Conservation (phyloP, 2,113 vertebrate species). For the Mixornis gularis region DNA sequence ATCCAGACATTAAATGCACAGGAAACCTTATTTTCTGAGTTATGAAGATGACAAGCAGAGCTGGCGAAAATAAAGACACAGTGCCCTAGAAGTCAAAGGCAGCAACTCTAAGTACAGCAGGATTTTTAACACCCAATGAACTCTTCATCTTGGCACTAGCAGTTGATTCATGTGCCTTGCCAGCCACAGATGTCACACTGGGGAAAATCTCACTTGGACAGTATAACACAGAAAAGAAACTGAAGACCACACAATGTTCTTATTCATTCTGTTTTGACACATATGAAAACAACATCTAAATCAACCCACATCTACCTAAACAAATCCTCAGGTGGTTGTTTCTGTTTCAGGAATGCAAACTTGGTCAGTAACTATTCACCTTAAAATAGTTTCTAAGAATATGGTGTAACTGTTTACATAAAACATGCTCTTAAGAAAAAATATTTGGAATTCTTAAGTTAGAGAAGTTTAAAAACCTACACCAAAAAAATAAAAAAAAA, state of each 20-base stretch:
- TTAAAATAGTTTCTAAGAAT: not conserved
- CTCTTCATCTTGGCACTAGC: slow-evolving; percentile 8
- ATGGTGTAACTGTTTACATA: not conserved
- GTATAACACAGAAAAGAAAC: not conserved
- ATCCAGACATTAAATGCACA: slow-evolving; percentile 41
- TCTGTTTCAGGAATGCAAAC: not conserved
- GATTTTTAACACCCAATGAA: slow-evolving; percentile 44
- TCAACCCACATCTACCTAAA: not conserved
- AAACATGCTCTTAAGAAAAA: not conserved
- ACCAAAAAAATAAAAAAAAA: too few relatives aligned
- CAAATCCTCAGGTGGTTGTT: not conserved
- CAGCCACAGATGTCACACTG: not conserved
- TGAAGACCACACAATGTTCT: not conserved
- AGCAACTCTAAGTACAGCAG: slow-evolving; percentile 33
- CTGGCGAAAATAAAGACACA: slow-evolving; percentile 14
- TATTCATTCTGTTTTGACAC: not conserved
- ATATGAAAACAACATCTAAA: not conserved
- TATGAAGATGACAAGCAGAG: slow-evolving; percentile 31
- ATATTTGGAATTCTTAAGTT: not conserved
- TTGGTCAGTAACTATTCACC: not conserved
- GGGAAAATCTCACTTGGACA: not conserved
- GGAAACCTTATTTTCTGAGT: slow-evolving; percentile 61
- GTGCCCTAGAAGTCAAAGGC: slow-evolving; percentile 33
- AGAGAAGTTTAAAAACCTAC: not conserved
- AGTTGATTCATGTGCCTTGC: not conserved